Conservation (phyloP, 2,888 invertebrate species). For the Chalcis sispes region DNA sequence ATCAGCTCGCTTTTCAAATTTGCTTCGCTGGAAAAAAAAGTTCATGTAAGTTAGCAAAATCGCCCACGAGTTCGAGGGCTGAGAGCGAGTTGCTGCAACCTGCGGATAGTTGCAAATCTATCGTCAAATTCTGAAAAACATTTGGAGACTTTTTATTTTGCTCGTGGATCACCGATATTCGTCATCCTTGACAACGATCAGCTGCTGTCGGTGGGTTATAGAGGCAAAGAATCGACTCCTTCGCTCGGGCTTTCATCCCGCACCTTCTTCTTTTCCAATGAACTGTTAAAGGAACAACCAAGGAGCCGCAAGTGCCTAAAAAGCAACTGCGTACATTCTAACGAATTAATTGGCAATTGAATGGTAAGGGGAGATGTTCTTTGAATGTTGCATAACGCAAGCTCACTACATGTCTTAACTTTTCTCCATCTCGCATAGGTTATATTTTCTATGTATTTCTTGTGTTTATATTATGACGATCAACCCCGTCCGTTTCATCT, state of each 20-base stretch:
- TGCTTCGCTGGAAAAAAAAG: too few species aligned
- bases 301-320: conserved; percentile 56
- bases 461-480: conserved; percentile 38
- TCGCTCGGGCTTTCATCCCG: not conserved
- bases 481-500: not conserved
- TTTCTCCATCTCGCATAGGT: conserved; percentile 31
- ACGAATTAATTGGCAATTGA: conserved; percentile 44
- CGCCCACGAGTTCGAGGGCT: too few species aligned
- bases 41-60: too few species aligned
- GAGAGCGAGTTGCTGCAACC: too few species aligned
- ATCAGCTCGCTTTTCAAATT: too few species aligned
- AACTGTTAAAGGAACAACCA: conserved; percentile 48
- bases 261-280: conserved; percentile 45
- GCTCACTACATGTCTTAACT: conserved; percentile 3
- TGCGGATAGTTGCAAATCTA: too few species aligned
- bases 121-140: too few species aligned
- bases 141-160: not conserved
- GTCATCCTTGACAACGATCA: conserved; percentile 52
- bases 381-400: conserved; percentile 48
- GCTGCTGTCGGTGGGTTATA: too few species aligned
- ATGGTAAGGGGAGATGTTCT: conserved; percentile 45
- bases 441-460: conserved; percentile 35
- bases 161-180: conserved; percentile 11
- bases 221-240: too few species aligned
- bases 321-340: conserved; percentile 58